Evolutionary conservation across 2,113 vertebrate species (phyloP).

Genomic region (Addax nasomaculatus): DNA sequence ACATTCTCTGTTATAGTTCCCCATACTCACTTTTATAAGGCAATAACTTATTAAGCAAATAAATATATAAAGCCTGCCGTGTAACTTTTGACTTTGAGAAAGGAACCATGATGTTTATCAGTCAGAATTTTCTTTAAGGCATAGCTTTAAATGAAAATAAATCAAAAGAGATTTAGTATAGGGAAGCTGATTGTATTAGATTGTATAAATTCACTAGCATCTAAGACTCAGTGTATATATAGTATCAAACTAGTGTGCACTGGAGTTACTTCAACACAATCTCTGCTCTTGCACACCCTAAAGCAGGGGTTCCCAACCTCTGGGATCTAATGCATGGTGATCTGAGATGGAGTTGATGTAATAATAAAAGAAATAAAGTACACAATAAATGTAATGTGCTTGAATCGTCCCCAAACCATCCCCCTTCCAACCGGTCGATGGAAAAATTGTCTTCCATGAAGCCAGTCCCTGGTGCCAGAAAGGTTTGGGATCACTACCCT

Average conservation of each 20-base stretch:
- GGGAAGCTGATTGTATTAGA: not conserved
- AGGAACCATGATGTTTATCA: not conserved
- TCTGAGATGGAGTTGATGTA: not conserved
- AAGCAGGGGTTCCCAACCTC: not conserved
- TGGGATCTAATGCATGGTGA: not conserved
- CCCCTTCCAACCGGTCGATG: rapidly evolving
- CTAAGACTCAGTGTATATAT: not conserved
- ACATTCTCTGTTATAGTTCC: not conserved
- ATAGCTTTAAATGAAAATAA: not conserved
- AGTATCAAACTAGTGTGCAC: not conserved
- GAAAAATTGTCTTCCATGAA: not conserved
- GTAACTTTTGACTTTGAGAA: not conserved
- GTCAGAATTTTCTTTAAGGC: not conserved
- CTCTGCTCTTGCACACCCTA: not conserved
- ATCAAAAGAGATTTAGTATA: not conserved
- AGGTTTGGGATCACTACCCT: not conserved
- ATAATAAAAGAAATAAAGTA: not conserved
- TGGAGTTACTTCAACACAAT: not conserved
- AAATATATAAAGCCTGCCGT: not conserved
- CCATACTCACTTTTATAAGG: not conserved
- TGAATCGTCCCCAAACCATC: not conserved
- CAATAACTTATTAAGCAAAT: not conserved
- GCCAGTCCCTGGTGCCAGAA: not conserved
- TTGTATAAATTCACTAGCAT: not conserved
- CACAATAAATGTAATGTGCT: not conserved